Percentiles rank a stretch among this genome's conserved stretches.
Evolutionary conservation across 2,888 invertebrate species (phyloP).

Genomic region (Drosophila melanosoma): DNA sequence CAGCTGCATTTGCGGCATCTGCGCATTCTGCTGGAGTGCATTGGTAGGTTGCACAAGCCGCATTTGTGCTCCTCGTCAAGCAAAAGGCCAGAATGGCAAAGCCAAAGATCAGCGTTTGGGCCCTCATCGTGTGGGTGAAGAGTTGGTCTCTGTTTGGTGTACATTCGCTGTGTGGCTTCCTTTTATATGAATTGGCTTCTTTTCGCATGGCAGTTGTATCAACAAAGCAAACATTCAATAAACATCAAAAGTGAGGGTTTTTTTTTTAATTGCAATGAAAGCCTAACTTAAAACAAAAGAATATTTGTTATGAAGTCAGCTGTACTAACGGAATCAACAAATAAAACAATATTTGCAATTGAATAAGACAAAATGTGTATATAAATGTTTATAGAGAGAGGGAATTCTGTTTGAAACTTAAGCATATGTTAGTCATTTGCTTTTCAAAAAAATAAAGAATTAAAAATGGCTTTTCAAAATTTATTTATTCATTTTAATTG

Average conservation of each 20-base stretch:
- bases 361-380: neutral
- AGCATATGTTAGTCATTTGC: neutral
- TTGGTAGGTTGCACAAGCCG: neutral
- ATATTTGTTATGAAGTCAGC: neutral
- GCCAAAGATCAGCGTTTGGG: neutral
- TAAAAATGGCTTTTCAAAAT: neutral
- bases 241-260: neutral
- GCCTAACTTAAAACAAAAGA: neutral
- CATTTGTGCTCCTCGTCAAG: neutral
- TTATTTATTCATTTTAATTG: neutral
- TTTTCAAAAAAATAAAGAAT: too few relatives aligned
- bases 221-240: neutral
- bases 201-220: neutral
- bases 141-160: neutral
- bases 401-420: neutral
- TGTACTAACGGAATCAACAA: neutral
- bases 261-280: neutral
- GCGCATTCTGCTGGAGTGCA: neutral
- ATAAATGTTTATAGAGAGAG: too few relatives aligned
- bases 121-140: neutral
- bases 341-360: neutral
- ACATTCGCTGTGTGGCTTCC: neutral
- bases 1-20: neutral
- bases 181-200: neutral
- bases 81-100: neutral